Evolutionary conservation across 2,888 invertebrate genomes (phyloP), one percentile per base, ranked within the genome.

Genomic region (Temnothorax rugatulus): DNA sequence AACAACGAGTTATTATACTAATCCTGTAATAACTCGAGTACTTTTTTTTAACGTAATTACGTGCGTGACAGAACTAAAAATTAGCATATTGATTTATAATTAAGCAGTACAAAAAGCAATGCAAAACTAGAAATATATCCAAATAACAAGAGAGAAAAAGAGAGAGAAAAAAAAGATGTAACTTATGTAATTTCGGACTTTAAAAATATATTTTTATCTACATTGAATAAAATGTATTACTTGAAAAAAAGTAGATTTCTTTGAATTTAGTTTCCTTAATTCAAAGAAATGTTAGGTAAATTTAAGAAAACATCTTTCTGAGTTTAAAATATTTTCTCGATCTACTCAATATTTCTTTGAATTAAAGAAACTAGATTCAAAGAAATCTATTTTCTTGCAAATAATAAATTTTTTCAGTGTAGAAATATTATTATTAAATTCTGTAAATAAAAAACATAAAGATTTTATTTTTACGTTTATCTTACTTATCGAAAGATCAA

Each of bases 31-130:
- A 66, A 76, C 76, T 41, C n/a, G 66, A 2, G 25, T 9, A 4
- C 8, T 44, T 44, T 68, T 57, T 64, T 29, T 44, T 15, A 64
- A 61, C 15, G 5, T 38, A 75, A 76, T 52, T 25, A 54, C n/a
- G n/a, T 54, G 29, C 52, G 13, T 66, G 76, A 59, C 44, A 15
- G 3, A 52, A 66, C 18, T 38, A 64, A 76, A 66, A 18, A 66
- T 76, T 66, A 66, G 13, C 15, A 76, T 54, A 66, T 52, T n/a
- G 66, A 54, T 77, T 25, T 54, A 3, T 66, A 76, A 66, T 52
- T 54, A 68, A 77, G 9, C 41, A 76, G 1, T 25, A 13, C 13
- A 15, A 68, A 41, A 54, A 54, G n/a, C n/a, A n/a, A n/a, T n/a
- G n/a, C n/a, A n/a, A n/a, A n/a, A n/a, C 13, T 41, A 63, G 15